A percentile compares a stretch with the other conserved stretches of the same genome.
Evolutionary conservation across 2,888 invertebrate genomes (phyloP).

Genomic region (Mellilla xanthometata): DNA sequence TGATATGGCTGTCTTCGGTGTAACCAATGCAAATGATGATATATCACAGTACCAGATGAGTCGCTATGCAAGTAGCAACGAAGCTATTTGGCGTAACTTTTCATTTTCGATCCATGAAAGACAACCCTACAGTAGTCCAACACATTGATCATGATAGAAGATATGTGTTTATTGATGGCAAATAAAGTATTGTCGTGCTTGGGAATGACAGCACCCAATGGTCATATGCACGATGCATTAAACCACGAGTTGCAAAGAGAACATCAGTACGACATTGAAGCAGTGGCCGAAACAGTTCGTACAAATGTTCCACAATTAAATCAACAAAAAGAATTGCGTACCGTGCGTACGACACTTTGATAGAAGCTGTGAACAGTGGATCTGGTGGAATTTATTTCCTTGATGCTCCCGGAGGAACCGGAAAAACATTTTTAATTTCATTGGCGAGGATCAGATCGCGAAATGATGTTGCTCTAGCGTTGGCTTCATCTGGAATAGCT

Average conservation of each 20-base stretch:
- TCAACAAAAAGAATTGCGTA: constrained; percentile 35
- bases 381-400: constrained; percentile 33
- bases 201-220: constrained; percentile 36
- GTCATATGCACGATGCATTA: constrained; percentile 29
- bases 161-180: constrained; percentile 36
- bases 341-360: constrained; percentile 33
- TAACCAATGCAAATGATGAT: constrained; percentile 31
- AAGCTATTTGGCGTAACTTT: constrained; percentile 35
- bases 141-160: constrained; percentile 30
- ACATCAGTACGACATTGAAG: constrained; percentile 15
- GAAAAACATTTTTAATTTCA: no score
- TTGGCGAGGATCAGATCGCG: no score
- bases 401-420: constrained; percentile 21
- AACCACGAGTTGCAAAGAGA: constrained; percentile 22
- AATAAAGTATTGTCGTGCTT: constrained; percentile 36
- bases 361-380: constrained; percentile 33
- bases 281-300: constrained; percentile 33
- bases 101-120: constrained; percentile 30
- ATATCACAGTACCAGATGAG: constrained; percentile 32
- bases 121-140: no score
- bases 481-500: no score
- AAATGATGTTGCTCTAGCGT: no score
- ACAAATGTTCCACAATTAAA: constrained; percentile 36
- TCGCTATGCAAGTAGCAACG: constrained; percentile 34
- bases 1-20: constrained; percentile 25